Percentiles rank a stretch among this genome's conserved stretches.
Evolutionary conservation across 2,113 vertebrate species (phyloP).

Genomic region (Dascyllus trimaculatus): DNA sequence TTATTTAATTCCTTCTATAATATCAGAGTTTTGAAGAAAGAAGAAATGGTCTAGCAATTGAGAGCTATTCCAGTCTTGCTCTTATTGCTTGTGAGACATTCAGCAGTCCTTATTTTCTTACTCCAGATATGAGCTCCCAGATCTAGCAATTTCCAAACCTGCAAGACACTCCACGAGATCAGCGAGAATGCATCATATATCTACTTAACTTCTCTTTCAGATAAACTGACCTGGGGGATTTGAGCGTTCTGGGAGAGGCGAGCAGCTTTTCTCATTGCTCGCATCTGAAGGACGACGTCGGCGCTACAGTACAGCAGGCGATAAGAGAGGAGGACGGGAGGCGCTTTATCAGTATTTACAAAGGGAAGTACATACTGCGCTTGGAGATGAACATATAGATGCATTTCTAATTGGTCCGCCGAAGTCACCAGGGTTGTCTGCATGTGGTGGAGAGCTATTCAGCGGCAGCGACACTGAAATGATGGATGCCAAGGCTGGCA

Average conservation of each 20-base stretch:
- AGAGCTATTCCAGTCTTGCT: background rate
- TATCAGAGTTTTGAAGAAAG: constrained; percentile 10
- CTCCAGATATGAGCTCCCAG: constrained; percentile 33
- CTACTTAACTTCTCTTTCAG: constrained; percentile 46
- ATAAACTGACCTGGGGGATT: constrained; percentile 44
- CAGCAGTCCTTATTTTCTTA: constrained; percentile 21
- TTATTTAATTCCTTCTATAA: constrained; percentile 21
- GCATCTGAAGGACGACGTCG: constrained; percentile 49
- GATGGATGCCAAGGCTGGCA: constrained; percentile 60
- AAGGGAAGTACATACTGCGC: constrained; percentile 64
- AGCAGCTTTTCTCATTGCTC: constrained; percentile 31
- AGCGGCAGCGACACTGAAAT: constrained; percentile 29
- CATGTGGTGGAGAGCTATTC: constrained; percentile 23
- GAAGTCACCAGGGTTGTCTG: constrained; percentile 42
- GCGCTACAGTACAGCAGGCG: constrained; percentile 39
- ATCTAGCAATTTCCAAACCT: constrained; percentile 22
- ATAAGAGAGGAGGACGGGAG: constrained; percentile 53
- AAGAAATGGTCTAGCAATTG: background rate
- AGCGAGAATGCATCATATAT: constrained; percentile 28
- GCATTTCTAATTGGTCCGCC: constrained; percentile 72
- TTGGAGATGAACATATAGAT: constrained; percentile 76
- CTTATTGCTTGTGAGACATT: constrained; percentile 13
- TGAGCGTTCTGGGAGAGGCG: constrained; percentile 14
- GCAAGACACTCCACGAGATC: constrained; percentile 22
- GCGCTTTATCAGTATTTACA: constrained; percentile 68